A percentile compares a stretch with the other conserved stretches of the same genome.
phyloP scores from a whole-genome alignment of 2,113 vertebrate genomes.

The Ascaphus truei region DNA sequence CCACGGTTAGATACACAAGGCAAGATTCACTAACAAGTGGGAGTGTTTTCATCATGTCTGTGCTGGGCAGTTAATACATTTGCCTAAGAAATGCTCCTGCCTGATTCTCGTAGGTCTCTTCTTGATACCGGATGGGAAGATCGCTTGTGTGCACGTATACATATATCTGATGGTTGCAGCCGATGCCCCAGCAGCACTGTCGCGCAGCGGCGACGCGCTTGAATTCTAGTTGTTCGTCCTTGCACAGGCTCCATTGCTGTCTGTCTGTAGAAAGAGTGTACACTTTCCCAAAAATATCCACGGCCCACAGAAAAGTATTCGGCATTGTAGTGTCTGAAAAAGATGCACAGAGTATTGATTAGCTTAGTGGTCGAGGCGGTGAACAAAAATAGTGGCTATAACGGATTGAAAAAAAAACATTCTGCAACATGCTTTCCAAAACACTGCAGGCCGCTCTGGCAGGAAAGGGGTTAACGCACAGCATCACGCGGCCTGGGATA shows the following conservation, averaged over 20 bases:
- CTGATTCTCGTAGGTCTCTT: slow-evolving; percentile 95
- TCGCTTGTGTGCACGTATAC: slow-evolving; percentile 81
- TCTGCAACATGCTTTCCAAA: no score
- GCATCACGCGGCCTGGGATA: no score
- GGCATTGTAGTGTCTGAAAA: slow-evolving; percentile 67
- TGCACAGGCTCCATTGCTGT: slow-evolving; percentile 90
- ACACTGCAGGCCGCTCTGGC: no score
- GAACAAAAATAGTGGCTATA: no score
- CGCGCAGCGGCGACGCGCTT: slow-evolving; percentile 79
- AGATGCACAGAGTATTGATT: slow-evolving; percentile 2
- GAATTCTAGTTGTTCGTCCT: slow-evolving; percentile 79
- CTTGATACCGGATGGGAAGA: slow-evolving; percentile 81
- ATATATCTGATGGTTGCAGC: slow-evolving; percentile 85
- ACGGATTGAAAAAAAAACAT: no score
- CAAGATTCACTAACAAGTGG: no score
- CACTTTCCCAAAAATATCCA: slow-evolving; percentile 87
- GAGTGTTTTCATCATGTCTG: no score
- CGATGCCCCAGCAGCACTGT: slow-evolving; percentile 92
- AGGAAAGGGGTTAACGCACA: no score
- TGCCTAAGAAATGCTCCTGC: slow-evolving; percentile 49
- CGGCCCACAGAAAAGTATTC: slow-evolving; percentile 81
- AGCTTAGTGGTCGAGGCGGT: neutral
- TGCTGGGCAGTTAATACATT: no score
- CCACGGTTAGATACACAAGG: no score
- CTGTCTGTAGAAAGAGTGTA: slow-evolving; percentile 82